Conservation (phyloP, 2,113 vertebrate genomes). For the Etheostoma spectabile region DNA sequence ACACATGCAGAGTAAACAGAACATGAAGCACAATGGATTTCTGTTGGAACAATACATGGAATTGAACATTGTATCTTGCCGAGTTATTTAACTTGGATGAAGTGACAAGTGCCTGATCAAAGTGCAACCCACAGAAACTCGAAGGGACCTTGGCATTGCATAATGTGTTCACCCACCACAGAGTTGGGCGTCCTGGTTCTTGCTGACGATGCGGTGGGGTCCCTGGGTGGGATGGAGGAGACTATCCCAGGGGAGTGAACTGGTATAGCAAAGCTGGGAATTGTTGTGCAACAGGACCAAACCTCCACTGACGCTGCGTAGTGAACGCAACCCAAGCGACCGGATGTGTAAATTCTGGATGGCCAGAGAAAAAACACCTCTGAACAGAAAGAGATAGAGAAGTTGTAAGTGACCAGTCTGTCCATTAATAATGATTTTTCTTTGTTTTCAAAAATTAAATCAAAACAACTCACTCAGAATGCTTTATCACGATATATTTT, state of each 20-base stretch:
- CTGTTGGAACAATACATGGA: neutral
- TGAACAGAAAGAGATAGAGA: constrained; percentile 57
- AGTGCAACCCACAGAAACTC: constrained; percentile 2
- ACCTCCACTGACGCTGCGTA: constrained; percentile 91
- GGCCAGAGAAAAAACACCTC: constrained; percentile 92
- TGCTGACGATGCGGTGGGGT: constrained; percentile 87
- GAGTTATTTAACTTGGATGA: neutral
- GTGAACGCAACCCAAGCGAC: constrained; percentile 90
- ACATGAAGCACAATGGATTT: constrained; percentile 4
- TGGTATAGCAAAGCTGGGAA: constrained; percentile 89
- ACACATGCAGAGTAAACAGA: constrained; percentile 14
- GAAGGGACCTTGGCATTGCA: neutral
- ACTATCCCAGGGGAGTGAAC: constrained; percentile 87
- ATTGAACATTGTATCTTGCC: neutral
- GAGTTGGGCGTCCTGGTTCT: constrained; percentile 83
- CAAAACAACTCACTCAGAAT: neutral
- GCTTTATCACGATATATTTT: neutral
- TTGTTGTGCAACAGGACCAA: constrained; percentile 93
- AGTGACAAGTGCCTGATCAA: neutral
- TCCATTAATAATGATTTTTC: neutral
- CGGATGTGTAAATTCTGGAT: constrained; percentile 88
- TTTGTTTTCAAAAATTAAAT: neutral
- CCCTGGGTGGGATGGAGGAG: constrained; percentile 88
- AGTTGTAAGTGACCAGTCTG: neutral
- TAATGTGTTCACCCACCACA: constrained; percentile 84